Evolutionary conservation across 2,113 vertebrate genomes (phyloP).

Genomic region (Fregetta grallaria): DNA sequence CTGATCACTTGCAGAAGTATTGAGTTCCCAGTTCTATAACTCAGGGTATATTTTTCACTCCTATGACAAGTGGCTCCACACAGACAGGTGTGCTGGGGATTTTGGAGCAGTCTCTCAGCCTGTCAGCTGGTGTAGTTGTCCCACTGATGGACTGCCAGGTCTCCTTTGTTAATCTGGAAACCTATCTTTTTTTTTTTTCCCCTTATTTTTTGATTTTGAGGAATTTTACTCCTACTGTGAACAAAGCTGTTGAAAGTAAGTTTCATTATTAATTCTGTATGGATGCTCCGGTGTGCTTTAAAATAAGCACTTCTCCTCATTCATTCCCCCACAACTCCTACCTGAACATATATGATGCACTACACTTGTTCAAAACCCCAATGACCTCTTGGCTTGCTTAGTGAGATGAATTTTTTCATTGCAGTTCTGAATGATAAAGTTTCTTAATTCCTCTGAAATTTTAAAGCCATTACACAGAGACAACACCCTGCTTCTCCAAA

Average conservation of each 20-base stretch:
- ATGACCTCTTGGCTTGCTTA: neutral
- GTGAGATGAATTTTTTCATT: neutral
- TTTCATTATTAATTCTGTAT: neutral
- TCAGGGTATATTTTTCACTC: constrained; percentile 12
- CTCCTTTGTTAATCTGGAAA: neutral
- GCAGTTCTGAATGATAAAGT: neutral
- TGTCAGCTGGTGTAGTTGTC: constrained; percentile 23
- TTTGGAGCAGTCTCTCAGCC: constrained; percentile 14
- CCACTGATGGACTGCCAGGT: constrained; percentile 26
- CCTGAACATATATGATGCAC: neutral
- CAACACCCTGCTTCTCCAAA: neutral
- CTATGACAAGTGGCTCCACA: constrained; percentile 46
- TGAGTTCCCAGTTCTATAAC: neutral
- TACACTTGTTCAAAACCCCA: neutral
- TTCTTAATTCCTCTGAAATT: neutral
- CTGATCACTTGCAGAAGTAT: neutral
- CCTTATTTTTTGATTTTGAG: neutral
- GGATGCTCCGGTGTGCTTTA: neutral
- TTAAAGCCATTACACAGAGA: neutral
- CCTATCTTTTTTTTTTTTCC: neutral
- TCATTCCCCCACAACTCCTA: neutral
- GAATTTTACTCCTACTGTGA: constrained; percentile 2
- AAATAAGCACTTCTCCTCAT: neutral
- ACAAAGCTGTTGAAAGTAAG: constrained; percentile 2
- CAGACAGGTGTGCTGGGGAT: constrained; percentile 20